Conservation (phyloP, 2,888 invertebrate genomes). For the Lymantria dispar region DNA sequence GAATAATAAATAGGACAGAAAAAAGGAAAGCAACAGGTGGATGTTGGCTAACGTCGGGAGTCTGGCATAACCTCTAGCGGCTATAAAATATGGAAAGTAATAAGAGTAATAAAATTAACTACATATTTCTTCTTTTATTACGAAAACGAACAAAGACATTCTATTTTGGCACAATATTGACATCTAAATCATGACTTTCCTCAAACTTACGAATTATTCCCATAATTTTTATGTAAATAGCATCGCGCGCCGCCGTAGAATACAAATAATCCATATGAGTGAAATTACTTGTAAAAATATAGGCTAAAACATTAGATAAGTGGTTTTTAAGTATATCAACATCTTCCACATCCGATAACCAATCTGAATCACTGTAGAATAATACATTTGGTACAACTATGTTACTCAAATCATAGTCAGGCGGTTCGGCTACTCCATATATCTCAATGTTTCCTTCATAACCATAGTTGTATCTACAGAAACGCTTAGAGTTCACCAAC, state of each 20-base stretch:
- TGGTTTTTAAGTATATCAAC: slow-evolving; percentile 58
- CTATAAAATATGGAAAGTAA: too few relatives aligned
- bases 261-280: slow-evolving; percentile 87
- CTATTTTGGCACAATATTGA: background rate
- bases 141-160: background rate
- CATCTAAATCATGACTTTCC: background rate
- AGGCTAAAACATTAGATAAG: slow-evolving; percentile 76
- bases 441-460: slow-evolving; percentile 39
- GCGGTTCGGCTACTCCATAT: slow-evolving; percentile 67
- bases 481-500: slow-evolving; percentile 51
- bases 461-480: slow-evolving; percentile 60
- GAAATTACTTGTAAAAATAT: slow-evolving; percentile 77
- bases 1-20: too few relatives aligned
- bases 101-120: too few relatives aligned
- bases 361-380: slow-evolving; percentile 61
- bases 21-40: too few relatives aligned
- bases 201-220: slow-evolving; percentile 36
- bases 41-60: too few relatives aligned
- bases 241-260: slow-evolving; percentile 77
- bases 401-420: slow-evolving; percentile 54
- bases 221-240: slow-evolving; percentile 75
- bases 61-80: too few relatives aligned
- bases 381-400: slow-evolving; percentile 50
- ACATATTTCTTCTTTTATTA: background rate
- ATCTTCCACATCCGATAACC: slow-evolving; percentile 75